Conservation (phyloP, 1,140 invertebrate genomes). For the Drosophila obscura region DNA sequence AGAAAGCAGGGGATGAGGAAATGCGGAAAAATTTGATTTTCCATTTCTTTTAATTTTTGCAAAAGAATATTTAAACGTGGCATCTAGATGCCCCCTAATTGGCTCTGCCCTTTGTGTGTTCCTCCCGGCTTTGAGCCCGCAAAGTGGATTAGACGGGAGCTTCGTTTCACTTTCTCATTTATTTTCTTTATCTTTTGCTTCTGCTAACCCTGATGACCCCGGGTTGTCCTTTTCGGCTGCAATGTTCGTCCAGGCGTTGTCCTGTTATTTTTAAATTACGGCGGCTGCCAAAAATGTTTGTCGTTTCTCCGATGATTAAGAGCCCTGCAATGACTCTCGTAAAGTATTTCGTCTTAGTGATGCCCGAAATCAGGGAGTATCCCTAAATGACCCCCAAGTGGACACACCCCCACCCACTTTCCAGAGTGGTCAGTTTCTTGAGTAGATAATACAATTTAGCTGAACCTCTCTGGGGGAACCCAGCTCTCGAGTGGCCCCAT, state of each 20-base stretch:
- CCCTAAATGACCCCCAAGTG: conserved; percentile 1
- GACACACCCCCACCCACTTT: neutral
- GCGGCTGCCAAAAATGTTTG: conserved; percentile 45
- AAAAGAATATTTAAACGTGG: conserved; percentile 35
- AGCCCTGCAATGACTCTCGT: conserved; percentile 26
- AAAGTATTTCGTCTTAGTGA: conserved; percentile 18
- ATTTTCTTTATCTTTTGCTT: neutral
- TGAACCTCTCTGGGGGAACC: neutral
- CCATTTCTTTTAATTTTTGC: conserved; percentile 35
- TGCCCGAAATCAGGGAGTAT: neutral
- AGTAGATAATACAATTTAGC: conserved; percentile 37
- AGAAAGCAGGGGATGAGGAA: no score
- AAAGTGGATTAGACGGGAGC: conserved; percentile 39
- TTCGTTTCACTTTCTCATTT: neutral
- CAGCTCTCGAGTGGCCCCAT: conserved; percentile 6
- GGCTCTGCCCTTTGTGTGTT: conserved; percentile 8
- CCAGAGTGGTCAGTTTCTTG: conserved; percentile 34
- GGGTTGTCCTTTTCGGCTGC: conserved; percentile 16
- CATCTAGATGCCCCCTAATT: conserved; percentile 28
- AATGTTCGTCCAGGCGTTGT: conserved; percentile 14
- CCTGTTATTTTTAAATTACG: conserved; percentile 48
- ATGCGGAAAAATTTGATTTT: conserved; percentile 26
- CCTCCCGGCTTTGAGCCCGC: conserved; percentile 2
- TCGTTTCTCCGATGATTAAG: conserved; percentile 45
- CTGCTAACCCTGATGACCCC: no score